These are phyloP conservation scores for Dendrocopos noguchii DNA, from an alignment of 2,113 vertebrate genomes.

Conservation along the genomic window DNA sequence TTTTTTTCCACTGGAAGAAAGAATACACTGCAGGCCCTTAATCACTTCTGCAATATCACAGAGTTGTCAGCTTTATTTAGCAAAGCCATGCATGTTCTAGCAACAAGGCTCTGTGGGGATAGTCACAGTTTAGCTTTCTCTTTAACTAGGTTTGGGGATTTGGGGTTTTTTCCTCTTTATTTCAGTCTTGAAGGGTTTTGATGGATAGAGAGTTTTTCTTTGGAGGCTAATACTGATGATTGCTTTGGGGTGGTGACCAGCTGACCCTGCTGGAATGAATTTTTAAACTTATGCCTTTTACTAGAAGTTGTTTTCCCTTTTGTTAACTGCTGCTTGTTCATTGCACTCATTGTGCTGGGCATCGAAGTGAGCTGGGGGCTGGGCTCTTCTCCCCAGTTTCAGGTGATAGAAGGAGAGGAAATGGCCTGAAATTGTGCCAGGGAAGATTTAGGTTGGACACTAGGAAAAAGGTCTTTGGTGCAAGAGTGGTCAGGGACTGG, in stretches of 20 bases:
- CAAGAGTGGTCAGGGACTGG: too few species aligned
- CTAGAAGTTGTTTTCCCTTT: neutral
- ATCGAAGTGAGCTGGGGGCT: too few species aligned
- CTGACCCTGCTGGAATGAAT: neutral
- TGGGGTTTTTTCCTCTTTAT: neutral
- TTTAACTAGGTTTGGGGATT: neutral
- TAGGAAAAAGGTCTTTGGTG: too few species aligned
- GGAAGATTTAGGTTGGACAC: too few species aligned
- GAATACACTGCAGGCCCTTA: neutral
- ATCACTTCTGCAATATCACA: conserved; percentile 27
- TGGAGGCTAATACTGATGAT: neutral
- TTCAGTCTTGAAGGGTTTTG: neutral
- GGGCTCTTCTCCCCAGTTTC: too few species aligned
- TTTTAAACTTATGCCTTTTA: neutral
- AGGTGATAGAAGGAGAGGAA: too few species aligned
- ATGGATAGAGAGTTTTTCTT: neutral
- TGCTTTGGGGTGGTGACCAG: neutral
- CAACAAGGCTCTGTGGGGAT: neutral
- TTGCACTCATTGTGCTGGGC: neutral
- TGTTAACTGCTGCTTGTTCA: neutral
- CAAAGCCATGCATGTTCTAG: conserved; percentile 5
- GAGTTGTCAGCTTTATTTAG: conserved; percentile 21
- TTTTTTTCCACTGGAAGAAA: conserved; percentile 26
- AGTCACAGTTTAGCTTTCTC: conserved; percentile 29
- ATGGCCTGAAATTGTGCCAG: too few species aligned